These are phyloP conservation scores for Eupelmus urozonus DNA, from an alignment of 2,888 invertebrate genomes.

Conservation along the genomic window DNA sequence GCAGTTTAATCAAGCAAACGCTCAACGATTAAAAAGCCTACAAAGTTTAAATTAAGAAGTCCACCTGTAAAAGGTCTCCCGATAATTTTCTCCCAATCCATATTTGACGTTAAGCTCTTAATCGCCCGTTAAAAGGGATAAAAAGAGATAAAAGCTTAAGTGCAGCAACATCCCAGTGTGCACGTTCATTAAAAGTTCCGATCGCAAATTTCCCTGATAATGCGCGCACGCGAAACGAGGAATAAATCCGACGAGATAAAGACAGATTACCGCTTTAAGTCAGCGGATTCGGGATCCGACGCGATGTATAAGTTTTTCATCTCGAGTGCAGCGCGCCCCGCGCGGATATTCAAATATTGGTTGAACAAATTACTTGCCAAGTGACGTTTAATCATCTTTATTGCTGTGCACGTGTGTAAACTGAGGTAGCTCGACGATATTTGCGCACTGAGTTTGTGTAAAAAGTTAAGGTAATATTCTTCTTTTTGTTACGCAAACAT, in stretches of 20 bases:
- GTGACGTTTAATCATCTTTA: slow-evolving; percentile 38
- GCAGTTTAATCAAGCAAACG: too few relatives aligned
- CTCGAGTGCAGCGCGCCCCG: not conserved
- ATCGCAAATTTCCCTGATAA: slow-evolving; percentile 47
- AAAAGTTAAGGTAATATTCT: too few relatives aligned
- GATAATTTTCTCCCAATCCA: too few relatives aligned
- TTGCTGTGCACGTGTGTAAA: not conserved
- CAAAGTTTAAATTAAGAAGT: too few relatives aligned
- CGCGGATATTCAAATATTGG: slow-evolving; percentile 47
- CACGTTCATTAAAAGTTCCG: slow-evolving; percentile 47
- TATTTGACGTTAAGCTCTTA: not conserved
- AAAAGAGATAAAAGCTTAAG: too few relatives aligned
- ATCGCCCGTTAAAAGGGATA: too few relatives aligned
- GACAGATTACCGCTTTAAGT: slow-evolving; percentile 33
- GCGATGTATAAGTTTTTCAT: slow-evolving; percentile 39
- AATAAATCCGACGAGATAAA: slow-evolving; percentile 44
- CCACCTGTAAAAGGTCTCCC: too few relatives aligned
- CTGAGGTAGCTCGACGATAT: too few relatives aligned
- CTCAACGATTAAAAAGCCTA: too few relatives aligned
- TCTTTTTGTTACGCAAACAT: too few relatives aligned
- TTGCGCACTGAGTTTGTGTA: too few relatives aligned
- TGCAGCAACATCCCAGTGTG: too few relatives aligned
- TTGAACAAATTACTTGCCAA: slow-evolving; percentile 44
- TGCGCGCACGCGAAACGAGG: not conserved
- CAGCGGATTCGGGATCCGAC: slow-evolving; percentile 26